Base-by-base conservation (phyloP, 1,140 invertebrate species). In the Liolophura sinensis region DNA sequence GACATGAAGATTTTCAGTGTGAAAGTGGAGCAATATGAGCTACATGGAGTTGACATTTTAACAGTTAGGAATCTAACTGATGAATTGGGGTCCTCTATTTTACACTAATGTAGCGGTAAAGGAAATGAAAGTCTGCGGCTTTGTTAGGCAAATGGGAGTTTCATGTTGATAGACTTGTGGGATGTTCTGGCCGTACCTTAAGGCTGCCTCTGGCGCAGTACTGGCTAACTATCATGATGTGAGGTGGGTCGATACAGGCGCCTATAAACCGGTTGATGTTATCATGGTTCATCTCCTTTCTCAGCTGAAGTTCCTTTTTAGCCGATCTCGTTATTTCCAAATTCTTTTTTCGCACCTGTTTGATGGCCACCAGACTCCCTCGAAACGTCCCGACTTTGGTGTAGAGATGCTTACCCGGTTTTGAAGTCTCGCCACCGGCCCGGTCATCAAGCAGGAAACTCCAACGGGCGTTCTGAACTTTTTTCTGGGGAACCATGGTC, bases 261-360 rank as follows among this genome's bases (percentile, higher is more conserved):
- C 97, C 97, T 80, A 98, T 93, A 85, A 99, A 99, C 58, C 93
- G 92, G 86, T 99, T 98, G 61, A 99, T 90, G 86, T 97, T 96
- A 77, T 96, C 94, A 76, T 96, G 94, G 31, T 93, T 89, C 31
- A 96, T 85, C 83, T 97, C 94, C 64, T 93, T 88, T 85, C 96
- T 90, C 91, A 93, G 88, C 89, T 97, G 97, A 92, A 99, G 96
- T 85, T 99, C 96, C 80, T 98, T 97, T 91, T 98, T 99, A 61
- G 93, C 90, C 64, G 94, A 91, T 52, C 96, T 87, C 1, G 93
- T 91, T 62, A 99, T 92, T 75, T 98, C 96, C 22, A 96, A 91
- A 55, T 91, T 91, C 84, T 93, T 75, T 31, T 58, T 18, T 22
- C 20, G 16, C 20, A n/a, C 40, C 18, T 68, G 95, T 12, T 82